Base-by-base conservation (phyloP, 92 coral and sea anemone species). In the Porites evermanni region DNA sequence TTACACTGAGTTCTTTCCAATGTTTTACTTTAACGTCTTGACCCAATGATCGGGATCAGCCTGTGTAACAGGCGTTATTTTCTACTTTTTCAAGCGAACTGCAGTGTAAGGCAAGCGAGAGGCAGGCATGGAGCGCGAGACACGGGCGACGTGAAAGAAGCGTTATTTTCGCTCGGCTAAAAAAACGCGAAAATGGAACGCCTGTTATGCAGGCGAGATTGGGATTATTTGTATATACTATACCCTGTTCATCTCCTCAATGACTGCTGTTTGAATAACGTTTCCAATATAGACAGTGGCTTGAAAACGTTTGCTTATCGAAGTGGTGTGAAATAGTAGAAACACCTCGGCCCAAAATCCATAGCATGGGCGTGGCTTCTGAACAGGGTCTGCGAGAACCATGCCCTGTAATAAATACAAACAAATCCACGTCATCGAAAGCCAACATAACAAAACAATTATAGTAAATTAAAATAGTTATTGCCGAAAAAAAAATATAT, bases 171-270 rank as follows among this genome's bases (percentile, higher is more conserved):
- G 47, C 47, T 38, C 47, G 47, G 7, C 44, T 4, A 20, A 21
- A 17, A n/a, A 53, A 1, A 7, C 53, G 5, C 38, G 6, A 8
- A 16, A 38, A 7, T n/a, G 53, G 19, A 26, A 38, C 6, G 8
- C 11, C 17, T 70, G 2, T 3, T 26, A 7, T 16, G 20, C 14
- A 4, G 12, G 11, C 83, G 3, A 38, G 47, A 38, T 38, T 6
- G 6, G 47, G 47, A 38, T 38, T 38, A 38, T 0, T 7, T 38
- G 47, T 38, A 38, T 38, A 38, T 38, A 38, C 47, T 38, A 3
- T 38, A 97, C 99, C 99, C 90, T 93, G 64, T 93, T 93, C 91
- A 97, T 95, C 51, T 97, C 98, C 60, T 93, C 93, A 24, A 97
- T 95, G 69, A 93, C 91, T 16, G 98, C 99, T 24, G 93, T 97